Base-by-base conservation (phyloP, 2,888 invertebrate genomes). In the Pantelozetes paolii region DNA sequence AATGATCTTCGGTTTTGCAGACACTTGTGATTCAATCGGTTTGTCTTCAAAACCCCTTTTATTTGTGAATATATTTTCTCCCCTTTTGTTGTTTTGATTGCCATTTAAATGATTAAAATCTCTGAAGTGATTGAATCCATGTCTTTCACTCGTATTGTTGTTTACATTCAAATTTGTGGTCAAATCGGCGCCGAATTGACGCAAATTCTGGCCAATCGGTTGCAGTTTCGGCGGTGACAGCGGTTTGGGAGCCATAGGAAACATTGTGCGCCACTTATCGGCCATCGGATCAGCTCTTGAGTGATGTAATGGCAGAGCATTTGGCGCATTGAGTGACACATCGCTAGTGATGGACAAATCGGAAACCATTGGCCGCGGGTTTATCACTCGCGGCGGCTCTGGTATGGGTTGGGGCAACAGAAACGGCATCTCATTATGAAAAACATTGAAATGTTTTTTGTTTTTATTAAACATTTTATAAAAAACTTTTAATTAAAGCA, bases 311-410 rank as follows among this genome's bases (percentile, higher is more conserved):
- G 59, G 59, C 30, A n/a, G 20, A 18, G 1, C 26, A 26, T 26
- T 8, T 2, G 57, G 9, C 6, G 18, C 64, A 32, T 5, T 36
- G 1, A 13, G 3, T n/a, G 36, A 36, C 64, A 32, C n/a, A 36
- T 64, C 64, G n/a, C 36, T 36, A 11, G 64, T 64, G 11, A 64
- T 32, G 1, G 64, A 64, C 36, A 64, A 8, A 11, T 64, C 64
- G n/a, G 64, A 36, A 36, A 64, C 64, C 64, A 64, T 64, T 36
- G 64, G 64, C 20, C 40, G 26, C n/a, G 64, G 64, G n/a, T 36
- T 36, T 13, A 64, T 13, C n/a, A 64, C 64, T 20, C 64, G 36
- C n/a, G 64, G 64, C 64, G 64, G 64, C 18, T 64, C 64, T 11
- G 64, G 64, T 11, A 64, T 36, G 20, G 64, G 64, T 11, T 32